Percentiles rank a stretch among this genome's conserved stretches.
Evolutionary conservation across 1,140 invertebrate species (phyloP).

Genomic region (Wasmannia auropunctata): DNA sequence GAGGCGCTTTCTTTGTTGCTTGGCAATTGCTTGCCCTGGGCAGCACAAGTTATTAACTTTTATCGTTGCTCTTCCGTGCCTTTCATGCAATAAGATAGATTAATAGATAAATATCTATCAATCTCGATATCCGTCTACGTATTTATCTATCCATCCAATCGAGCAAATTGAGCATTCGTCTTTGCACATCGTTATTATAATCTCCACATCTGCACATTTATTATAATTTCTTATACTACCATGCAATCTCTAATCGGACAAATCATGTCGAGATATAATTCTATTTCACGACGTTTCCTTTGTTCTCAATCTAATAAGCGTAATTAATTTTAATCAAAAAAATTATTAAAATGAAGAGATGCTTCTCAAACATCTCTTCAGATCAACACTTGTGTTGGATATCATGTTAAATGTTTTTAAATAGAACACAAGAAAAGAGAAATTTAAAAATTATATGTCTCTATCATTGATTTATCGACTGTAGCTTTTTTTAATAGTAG

Average conservation of each 20-base stretch:
- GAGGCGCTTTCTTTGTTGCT: not conserved
- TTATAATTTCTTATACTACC: not conserved
- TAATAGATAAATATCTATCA: conserved; percentile 30
- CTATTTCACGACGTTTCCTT: not conserved
- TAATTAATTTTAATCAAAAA: not conserved
- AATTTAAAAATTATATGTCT: not conserved
- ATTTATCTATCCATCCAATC: not conserved
- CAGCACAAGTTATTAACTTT: conserved; percentile 21
- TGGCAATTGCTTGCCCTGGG: not conserved
- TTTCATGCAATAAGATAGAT: conserved; percentile 8
- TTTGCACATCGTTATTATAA: conserved; percentile 18
- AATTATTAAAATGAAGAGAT: not conserved
- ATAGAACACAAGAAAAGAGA: not conserved
- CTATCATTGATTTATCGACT: not conserved
- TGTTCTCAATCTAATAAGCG: not conserved
- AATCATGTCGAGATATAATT: not conserved
- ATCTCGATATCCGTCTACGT: conserved; percentile 15
- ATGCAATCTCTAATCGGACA: not conserved
- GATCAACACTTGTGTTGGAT: not conserved
- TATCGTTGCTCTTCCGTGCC: not conserved
- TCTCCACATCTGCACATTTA: conserved; percentile 6
- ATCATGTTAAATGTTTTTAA: not conserved
- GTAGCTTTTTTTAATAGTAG: not conserved
- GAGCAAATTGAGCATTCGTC: conserved; percentile 15
- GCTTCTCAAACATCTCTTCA: not conserved